Evolutionary conservation across 2,797 vertebrate genomes (phyloP).

Genomic region (Ispidina lecontei): DNA sequence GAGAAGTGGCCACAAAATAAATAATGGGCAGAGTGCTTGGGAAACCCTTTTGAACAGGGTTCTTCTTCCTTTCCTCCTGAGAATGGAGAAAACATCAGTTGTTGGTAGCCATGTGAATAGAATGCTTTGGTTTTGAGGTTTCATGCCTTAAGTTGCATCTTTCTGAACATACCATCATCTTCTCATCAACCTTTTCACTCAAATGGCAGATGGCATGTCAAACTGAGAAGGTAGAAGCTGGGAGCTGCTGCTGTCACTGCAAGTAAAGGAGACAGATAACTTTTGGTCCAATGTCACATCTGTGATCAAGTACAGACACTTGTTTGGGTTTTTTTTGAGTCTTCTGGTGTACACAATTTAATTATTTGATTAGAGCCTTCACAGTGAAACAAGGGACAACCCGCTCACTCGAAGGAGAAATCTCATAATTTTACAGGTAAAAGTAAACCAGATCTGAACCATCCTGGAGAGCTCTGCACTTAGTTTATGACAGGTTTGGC

Average conservation of each 20-base stretch:
- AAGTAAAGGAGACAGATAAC: neutral
- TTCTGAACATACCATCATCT: neutral
- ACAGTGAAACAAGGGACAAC: neutral
- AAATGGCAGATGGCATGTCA: neutral
- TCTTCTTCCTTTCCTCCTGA: neutral
- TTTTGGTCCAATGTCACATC: neutral
- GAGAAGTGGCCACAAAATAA: neutral
- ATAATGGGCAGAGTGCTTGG: rapidly evolving
- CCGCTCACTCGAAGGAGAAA: neutral
- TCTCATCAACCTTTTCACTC: neutral
- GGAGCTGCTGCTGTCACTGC: neutral
- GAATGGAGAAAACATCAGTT: neutral
- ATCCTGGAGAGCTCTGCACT: neutral
- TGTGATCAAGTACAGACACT: neutral
- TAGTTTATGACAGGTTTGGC: neutral
- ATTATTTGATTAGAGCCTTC: neutral
- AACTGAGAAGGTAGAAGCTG: neutral
- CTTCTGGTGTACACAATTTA: neutral
- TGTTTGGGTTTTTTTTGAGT: neutral
- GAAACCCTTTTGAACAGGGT: rapidly evolving
- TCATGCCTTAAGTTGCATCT: neutral
- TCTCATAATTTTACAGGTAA: neutral
- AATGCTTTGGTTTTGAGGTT: neutral
- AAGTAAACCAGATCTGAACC: neutral
- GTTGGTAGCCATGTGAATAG: neutral